phyloP scores from a whole-genome alignment of 1,140 invertebrate species.

The Sycobia sp. region DNA sequence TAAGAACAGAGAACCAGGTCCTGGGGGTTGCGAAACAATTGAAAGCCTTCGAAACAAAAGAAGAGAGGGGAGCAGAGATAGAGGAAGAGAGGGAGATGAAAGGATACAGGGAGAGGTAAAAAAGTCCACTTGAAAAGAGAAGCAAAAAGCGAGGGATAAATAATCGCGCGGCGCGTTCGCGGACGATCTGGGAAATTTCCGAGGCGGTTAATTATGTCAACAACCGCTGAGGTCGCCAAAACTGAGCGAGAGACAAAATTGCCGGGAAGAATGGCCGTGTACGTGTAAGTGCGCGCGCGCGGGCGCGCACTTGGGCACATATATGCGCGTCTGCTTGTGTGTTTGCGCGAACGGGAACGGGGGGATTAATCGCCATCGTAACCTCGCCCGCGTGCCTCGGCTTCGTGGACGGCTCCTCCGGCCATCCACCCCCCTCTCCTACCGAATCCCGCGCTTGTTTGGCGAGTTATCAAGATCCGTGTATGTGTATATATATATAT shows the following conservation, averaged over 20 bases:
- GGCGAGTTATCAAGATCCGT: conserved; percentile 24
- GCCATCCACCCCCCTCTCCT: not conserved
- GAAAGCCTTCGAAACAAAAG: not conserved
- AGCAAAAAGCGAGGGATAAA: not conserved
- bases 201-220: conserved; percentile 14
- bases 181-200: conserved; percentile 10
- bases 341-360: no score
- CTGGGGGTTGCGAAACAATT: no score
- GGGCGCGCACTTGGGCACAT: no score
- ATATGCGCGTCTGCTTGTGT: not conserved
- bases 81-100: no score
- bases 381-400: conserved; percentile 6
- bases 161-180: not conserved
- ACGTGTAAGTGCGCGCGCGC: no score
- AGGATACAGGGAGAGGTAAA: not conserved
- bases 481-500: no score
- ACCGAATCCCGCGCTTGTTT: no score
- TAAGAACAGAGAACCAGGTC: no score
- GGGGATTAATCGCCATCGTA: conserved; percentile 18
- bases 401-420: no score
- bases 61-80: no score
- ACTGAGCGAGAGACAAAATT: not conserved
- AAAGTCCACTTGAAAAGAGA: no score
- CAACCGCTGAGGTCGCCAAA: not conserved
- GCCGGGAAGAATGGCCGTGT: not conserved